Percentiles rank a stretch among this genome's conserved stretches.
phyloP scores from a whole-genome alignment of 64 coral and sea anemone species.

The Stylophora pistillata region DNA sequence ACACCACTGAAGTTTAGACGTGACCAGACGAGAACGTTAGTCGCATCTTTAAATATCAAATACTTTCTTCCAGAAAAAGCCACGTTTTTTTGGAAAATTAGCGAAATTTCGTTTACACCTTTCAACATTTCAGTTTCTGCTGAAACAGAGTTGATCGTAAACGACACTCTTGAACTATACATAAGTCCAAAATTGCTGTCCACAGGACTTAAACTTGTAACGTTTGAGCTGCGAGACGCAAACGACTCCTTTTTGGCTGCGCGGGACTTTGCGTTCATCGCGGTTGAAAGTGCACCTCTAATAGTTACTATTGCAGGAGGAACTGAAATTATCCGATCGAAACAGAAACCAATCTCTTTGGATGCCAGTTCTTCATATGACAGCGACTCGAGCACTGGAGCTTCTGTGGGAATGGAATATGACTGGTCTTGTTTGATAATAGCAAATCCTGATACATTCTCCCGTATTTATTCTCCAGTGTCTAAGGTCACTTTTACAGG shows the following conservation, averaged over 20 bases:
- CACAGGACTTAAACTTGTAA: not conserved
- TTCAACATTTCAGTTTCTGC: not conserved
- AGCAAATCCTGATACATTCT: no score
- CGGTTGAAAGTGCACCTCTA: not conserved
- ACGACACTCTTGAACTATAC: not conserved
- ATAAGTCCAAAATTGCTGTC: not conserved
- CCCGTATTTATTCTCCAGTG: no score
- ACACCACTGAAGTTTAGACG: not conserved
- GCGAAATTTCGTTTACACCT: not conserved
- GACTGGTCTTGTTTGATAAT: not conserved
- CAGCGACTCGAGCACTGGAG: not conserved
- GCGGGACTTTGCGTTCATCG: not conserved
- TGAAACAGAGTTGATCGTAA: not conserved
- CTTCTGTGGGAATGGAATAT: not conserved
- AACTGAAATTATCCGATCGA: not conserved
- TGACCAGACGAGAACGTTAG: not conserved
- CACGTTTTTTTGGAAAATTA: not conserved
- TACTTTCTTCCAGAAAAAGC: not conserved
- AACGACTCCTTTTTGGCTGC: not conserved
- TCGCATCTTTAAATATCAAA: not conserved
- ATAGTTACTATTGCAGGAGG: not conserved
- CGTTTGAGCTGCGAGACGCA: not conserved
- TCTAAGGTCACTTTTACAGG: not conserved
- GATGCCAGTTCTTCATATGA: not conserved
- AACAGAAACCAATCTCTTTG: not conserved